These are phyloP conservation scores for Xenopus laevis DNA, from an alignment of 2,113 vertebrate genomes.

Conservation along the genomic window DNA sequence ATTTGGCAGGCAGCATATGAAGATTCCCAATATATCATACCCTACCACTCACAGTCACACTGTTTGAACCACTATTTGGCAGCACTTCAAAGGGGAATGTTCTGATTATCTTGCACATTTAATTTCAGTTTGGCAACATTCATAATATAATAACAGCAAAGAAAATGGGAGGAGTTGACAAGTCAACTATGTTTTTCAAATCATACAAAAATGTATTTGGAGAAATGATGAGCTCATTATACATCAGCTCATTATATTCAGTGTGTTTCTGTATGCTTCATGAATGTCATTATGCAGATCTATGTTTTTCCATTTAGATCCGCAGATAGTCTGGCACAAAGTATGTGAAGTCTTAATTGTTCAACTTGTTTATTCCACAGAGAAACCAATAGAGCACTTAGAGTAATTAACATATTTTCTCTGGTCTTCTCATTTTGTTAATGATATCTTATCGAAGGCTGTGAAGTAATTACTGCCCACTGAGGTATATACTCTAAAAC, in stretches of 20 bases:
- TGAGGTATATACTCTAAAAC: slow-evolving; percentile 65
- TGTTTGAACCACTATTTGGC: too few relatives aligned
- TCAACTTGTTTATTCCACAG: slow-evolving; percentile 61
- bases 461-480: slow-evolving; percentile 69
- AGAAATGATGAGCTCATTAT: not conserved
- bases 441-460: slow-evolving; percentile 69
- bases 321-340: slow-evolving; percentile 55
- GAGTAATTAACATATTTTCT: slow-evolving; percentile 71
- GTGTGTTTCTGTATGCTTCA: slow-evolving; percentile 27
- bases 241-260: slow-evolving; percentile 30
- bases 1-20: too few relatives aligned
- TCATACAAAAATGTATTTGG: not conserved
- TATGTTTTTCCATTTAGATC: slow-evolving; percentile 42
- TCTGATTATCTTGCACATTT: too few relatives aligned
- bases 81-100: too few relatives aligned
- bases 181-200: not conserved
- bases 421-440: slow-evolving; percentile 72
- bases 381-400: slow-evolving; percentile 62
- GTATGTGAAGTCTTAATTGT: slow-evolving; percentile 60
- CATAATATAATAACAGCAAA: not conserved
- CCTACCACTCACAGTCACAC: too few relatives aligned
- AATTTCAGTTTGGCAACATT: not conserved
- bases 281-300: slow-evolving; percentile 33
- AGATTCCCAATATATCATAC: too few relatives aligned
- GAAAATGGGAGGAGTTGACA: not conserved